Evolutionary conservation across 2,888 invertebrate species (phyloP), one percentile per base, ranked within the genome.

Genomic region (Oeneis ivallda): DNA sequence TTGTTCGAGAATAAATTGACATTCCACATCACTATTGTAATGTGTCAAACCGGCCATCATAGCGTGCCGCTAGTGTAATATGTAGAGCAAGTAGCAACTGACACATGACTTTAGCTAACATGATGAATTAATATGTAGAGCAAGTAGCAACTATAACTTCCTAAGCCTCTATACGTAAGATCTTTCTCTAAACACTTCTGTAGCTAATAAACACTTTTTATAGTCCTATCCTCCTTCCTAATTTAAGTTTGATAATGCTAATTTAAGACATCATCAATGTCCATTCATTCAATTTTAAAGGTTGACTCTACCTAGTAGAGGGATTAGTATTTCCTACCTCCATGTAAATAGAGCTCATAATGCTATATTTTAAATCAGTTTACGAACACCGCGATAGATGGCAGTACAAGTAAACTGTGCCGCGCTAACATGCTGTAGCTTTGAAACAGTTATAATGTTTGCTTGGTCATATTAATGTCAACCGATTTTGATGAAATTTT

Each of bases 401-500:
- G 47, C 47, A 47, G 47, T 15, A 47, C 47, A 10, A 17, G 47
- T 47, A 47, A 15, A 47, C 47, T 10, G 15, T 15, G 47, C 15
- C 47, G 17, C 47, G 47, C 47, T 47, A 9, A 9, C 9, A 3
- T 17, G 3, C 8, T 9, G 2, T 47, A 47, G 47, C 9, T 17
- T 47, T 47, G 17, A 17, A 47, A 47, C 47, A 15, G 3, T 3
- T 47, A 47, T 8, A 47, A 2, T 0, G 47, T 17, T 8, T 15
- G 45, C 6, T 9, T 17, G 47, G 2, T 47, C 9, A 47, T 0
- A 9, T 17, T 2, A 17, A 9, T 47, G 15, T 7, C 3, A 47
- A 47, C 47, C 47, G 47, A 47, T 47, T 47, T 47, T 47, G 17
- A 47, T 47, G 47, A 47, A 47, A 47, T 47, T 47, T 47, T 15